These are phyloP conservation scores for human (Homo sapiens) DNA, from an alignment of 2,113 vertebrate genomes.

Conservation along the genomic window DNA sequence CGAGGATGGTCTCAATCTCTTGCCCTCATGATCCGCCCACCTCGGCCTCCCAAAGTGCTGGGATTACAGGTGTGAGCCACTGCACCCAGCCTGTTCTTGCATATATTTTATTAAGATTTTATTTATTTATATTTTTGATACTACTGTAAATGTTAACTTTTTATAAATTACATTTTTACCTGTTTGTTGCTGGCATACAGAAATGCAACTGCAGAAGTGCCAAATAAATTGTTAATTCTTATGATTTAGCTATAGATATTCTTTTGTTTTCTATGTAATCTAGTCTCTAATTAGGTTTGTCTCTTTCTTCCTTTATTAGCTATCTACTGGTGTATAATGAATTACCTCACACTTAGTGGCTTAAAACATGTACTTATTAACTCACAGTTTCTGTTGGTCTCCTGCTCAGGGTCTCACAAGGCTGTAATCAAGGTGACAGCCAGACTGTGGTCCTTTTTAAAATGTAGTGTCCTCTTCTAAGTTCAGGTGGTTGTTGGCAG, in stretches of 20 bases:
- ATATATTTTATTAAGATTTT: no score
- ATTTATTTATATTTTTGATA: no score
- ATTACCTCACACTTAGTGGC: neutral
- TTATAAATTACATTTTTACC: no score
- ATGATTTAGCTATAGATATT: neutral
- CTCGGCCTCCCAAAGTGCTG: no score
- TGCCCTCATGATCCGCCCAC: no score
- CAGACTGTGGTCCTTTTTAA: neutral
- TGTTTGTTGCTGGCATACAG: no score
- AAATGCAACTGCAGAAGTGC: no score
- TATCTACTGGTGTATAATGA: neutral
- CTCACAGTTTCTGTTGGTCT: neutral
- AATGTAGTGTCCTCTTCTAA: neutral
- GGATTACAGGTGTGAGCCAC: no score
- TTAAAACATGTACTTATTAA: neutral
- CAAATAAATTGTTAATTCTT: no score
- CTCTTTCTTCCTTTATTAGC: neutral
- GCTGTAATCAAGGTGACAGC: neutral
- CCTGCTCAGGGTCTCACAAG: neutral
- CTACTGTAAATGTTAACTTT: no score
- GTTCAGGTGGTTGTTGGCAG: neutral
- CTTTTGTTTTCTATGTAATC: neutral
- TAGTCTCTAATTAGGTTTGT: neutral
- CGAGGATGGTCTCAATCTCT: no score
- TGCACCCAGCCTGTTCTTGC: no score